Base-by-base conservation (phyloP, 1,140 invertebrate species). In the Papilio aristodemus region DNA sequence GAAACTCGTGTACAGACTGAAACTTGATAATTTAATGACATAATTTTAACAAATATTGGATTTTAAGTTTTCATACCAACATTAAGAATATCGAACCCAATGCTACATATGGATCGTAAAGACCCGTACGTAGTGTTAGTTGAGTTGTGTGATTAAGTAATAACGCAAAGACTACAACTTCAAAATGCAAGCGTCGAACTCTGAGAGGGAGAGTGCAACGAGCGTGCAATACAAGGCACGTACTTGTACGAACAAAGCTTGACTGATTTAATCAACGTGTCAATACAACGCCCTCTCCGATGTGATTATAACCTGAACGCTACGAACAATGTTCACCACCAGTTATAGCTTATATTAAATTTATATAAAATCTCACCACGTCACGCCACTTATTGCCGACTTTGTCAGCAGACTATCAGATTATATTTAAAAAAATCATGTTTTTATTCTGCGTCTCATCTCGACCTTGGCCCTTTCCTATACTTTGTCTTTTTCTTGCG, bases 261-360 rank as follows among this genome's bases (percentile, higher is more conserved):
- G 74, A 71, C 71, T 76, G 76, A 84, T 84, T 76, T 76, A 79
- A 84, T 83, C 80, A 83, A 74, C 77, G 67, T 78, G 75, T 78
- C 79, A 74, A 80, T 86, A 76, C 75, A 69, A 36, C 41, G 63
- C 17, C 63, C n/a, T 46, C 66, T 46, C 46, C 46, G 59, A 60
- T 68, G 32, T 54, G 60, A 68, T 69, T 69, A 69, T 69, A 39
- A 41, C 41, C 17, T 19, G 41, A 50, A 46, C n/a, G 17, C 50
- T 66, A n/a, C n/a, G n/a, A n/a, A n/a, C n/a, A 66, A 66, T 66
- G 50, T 66, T 66, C 63, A 66, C 11, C 14, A 5, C 63, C 8
- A n/a, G 27, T 14, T 13, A 27, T 36, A 32, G 9, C 8, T 37
- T 38, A 37, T 62, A 62, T 62, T 38, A 36, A 62, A 62, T 38